These are phyloP conservation scores for Microvelia longipes DNA, from an alignment of 1,140 invertebrate genomes.

Conservation along the genomic window DNA sequence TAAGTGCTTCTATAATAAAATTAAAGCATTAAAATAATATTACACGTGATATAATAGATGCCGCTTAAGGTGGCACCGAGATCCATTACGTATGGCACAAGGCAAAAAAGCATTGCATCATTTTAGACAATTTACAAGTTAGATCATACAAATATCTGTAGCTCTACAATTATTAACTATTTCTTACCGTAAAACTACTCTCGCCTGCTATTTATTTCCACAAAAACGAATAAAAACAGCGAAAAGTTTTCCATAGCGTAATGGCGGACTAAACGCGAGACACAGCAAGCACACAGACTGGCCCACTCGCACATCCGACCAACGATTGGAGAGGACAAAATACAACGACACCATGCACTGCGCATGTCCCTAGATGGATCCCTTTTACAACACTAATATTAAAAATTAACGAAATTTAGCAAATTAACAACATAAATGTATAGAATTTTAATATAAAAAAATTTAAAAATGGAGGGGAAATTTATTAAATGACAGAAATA, in stretches of 20 bases:
- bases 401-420: too few species aligned
- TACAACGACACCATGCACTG: neutral
- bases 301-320: neutral
- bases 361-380: constrained; percentile 1
- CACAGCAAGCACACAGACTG: neutral
- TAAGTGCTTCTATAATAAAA: neutral
- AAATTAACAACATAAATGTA: too few species aligned
- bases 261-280: constrained; percentile 1
- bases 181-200: neutral
- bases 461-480: too few species aligned
- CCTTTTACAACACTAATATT: too few species aligned
- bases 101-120: constrained; percentile 3
- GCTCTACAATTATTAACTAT: neutral
- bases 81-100: constrained; percentile 1
- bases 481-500: too few species aligned
- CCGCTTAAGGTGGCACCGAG: neutral
- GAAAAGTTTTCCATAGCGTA: neutral
- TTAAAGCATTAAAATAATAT: neutral
- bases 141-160: neutral
- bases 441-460: too few species aligned
- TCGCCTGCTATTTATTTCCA: neutral
- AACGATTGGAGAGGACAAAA: neutral
- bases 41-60: neutral
- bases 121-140: neutral
- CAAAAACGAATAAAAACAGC: neutral